Percentiles rank a stretch among this genome's conserved stretches.
phyloP scores from a whole-genome alignment of 2,888 invertebrate genomes.

The Xestia c-nigrum region DNA sequence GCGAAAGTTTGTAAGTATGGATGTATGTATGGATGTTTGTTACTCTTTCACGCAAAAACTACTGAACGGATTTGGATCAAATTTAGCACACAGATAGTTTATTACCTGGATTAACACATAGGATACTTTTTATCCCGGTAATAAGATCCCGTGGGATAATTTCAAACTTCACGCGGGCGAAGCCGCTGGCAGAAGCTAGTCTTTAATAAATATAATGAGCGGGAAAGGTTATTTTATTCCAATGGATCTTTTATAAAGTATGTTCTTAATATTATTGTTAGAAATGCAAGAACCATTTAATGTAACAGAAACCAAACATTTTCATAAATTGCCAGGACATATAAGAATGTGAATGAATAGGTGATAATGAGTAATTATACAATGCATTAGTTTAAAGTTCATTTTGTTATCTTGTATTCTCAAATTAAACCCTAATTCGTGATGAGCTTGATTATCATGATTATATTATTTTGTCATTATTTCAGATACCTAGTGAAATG shows the following conservation, averaged over 20 bases:
- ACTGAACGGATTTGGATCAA: too few species aligned
- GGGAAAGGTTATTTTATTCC: background rate
- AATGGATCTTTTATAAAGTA: background rate
- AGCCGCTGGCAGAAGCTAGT: too few species aligned
- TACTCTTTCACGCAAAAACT: too few species aligned
- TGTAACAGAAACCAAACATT: background rate
- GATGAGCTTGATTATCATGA: conserved; percentile 6
- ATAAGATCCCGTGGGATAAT: too few species aligned
- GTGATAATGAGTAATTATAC: background rate
- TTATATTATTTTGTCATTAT: background rate
- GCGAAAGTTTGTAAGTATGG: too few species aligned
- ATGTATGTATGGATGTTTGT: too few species aligned
- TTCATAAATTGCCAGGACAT: background rate
- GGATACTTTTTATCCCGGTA: too few species aligned
- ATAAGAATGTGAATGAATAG: background rate
- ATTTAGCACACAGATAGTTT: too few species aligned
- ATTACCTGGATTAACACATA: too few species aligned
- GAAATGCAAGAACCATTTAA: background rate
- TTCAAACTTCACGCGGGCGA: too few species aligned
- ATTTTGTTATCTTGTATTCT: background rate
- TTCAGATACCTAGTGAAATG: conserved; percentile 8
- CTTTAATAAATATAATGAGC: too few species aligned
- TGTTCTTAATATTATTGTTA: too few species aligned
- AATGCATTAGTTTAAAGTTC: background rate
- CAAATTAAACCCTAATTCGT: background rate